Conservation (phyloP, 2,888 invertebrate genomes). For the Glaucopsyche alexis region DNA sequence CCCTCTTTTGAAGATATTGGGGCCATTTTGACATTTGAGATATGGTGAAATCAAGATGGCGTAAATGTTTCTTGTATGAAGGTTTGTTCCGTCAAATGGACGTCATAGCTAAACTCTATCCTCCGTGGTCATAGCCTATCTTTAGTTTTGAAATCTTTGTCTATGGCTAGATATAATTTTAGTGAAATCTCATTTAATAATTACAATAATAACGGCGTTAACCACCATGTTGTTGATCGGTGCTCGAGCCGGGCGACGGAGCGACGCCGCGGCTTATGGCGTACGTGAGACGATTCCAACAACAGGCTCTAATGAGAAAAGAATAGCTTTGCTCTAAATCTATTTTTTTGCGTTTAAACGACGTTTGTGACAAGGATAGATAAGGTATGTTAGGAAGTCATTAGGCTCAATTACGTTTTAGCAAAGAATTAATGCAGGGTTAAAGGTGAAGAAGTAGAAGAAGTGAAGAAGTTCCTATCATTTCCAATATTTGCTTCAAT, state of each 20-base stretch:
- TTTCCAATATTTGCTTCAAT: too few species aligned
- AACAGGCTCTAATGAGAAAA: conserved; percentile 45
- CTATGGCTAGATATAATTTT: background rate
- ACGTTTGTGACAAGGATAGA: background rate
- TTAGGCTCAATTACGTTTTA: background rate
- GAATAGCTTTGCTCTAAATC: conserved; percentile 36
- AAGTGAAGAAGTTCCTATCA: too few species aligned
- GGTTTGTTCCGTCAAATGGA: too few species aligned
- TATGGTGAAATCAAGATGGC: too few species aligned
- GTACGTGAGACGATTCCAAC: conserved; percentile 39
- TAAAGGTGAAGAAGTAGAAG: too few species aligned
- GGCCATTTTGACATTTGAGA: too few species aligned
- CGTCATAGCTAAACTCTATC: too few species aligned
- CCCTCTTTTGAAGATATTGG: too few species aligned
- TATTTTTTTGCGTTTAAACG: conserved; percentile 6
- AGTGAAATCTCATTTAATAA: conserved; percentile 7
- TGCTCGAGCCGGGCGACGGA: conserved; percentile 36
- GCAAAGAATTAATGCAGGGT: too few species aligned
- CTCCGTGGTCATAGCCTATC: too few species aligned
- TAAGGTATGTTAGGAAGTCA: background rate
- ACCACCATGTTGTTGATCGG: conserved; percentile 14
- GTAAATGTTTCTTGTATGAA: too few species aligned
- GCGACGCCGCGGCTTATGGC: conserved; percentile 37
- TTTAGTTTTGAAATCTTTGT: too few species aligned
- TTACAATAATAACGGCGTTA: background rate